phyloP scores from a whole-genome alignment of 2,113 vertebrate species.

The Lota lota region DNA sequence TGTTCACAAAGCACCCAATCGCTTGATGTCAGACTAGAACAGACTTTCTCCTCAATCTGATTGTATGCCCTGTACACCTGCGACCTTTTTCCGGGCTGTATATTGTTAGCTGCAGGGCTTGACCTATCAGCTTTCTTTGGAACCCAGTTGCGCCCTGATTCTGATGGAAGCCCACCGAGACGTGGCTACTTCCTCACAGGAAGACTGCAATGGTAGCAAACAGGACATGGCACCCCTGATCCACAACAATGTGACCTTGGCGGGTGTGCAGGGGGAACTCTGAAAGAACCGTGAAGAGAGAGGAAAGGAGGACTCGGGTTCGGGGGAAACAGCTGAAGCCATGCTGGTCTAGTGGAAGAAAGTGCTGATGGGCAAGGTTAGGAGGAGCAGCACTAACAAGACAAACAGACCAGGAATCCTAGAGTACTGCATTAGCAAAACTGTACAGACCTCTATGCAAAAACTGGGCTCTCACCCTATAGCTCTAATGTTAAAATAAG shows the following conservation, averaged over 20 bases:
- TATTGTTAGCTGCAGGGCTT: conserved; percentile 2
- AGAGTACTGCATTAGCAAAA: not conserved
- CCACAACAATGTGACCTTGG: no score
- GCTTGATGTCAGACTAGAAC: no score
- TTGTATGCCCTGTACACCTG: no score
- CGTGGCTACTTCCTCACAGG: conserved; percentile 49
- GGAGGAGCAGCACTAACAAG: conserved; percentile 53
- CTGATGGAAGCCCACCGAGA: conserved; percentile 46
- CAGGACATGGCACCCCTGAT: conserved; percentile 55
- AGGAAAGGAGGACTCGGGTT: conserved; percentile 25
- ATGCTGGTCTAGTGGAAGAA: conserved; percentile 40
- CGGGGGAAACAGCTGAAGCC: conserved; percentile 44
- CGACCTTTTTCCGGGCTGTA: not conserved
- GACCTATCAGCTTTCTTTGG: not conserved
- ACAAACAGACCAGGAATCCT: conserved; percentile 52
- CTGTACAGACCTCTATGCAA: not conserved
- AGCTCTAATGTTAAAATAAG: not conserved
- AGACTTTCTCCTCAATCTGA: no score
- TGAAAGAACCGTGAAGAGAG: conserved; percentile 41
- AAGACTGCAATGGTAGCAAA: conserved; percentile 64
- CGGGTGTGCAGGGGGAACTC: conserved; percentile 19
- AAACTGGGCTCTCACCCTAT: conserved; percentile 3
- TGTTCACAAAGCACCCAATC: no score
- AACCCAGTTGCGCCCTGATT: conserved; percentile 22
- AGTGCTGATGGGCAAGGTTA: conserved; percentile 52